Evolutionary conservation across 2,888 invertebrate species (phyloP), one percentile per base, ranked within the genome.

Genomic region (Patella ulyssiponensis): DNA sequence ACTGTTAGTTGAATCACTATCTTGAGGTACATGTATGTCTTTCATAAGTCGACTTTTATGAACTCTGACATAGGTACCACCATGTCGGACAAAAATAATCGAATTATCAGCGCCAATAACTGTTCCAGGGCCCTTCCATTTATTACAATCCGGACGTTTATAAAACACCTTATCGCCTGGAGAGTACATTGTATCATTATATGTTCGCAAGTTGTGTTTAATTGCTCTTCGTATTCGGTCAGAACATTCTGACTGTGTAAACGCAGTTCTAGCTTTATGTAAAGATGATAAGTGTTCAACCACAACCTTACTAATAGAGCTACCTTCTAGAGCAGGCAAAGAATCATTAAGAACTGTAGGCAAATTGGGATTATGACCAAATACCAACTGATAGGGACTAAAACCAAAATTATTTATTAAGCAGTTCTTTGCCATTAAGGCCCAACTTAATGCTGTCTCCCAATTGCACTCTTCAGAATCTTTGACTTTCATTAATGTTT

Each of bases 401-500:
- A 20, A 75, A n/a, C 70, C 72, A 51, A 71, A 71, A 71, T 44
- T 54, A 54, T 76, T 76, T 4, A 27, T 74, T 17, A 76, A 27
- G 54, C n/a, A 44, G 51, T 75, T 78, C 33, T 78, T 78, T 15
- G 71, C 75, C 74, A 70, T 78, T 56, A 70, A 17, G 15, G 73
- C 72, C 75, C 78, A 78, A 20, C 33, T 33, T n/a, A 73, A 27
- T n/a, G 73, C 78, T 72, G 74, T 76, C 64, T 79, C 75, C 75
- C 77, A 79, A 15, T 72, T 75, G 72, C 74, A 79, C 14, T 77
- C 69, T 72, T 73, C 71, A 15, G 76, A 71, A 53, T 74, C 53
- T 75, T 77, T 76, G n/a, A 79, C n/a, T 69, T 79, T 79, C 20
- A 76, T 69, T 51, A 79, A 54, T 33, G 73, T 76, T 15, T 76